These are phyloP conservation scores for Alligator mississippiensis DNA, from an alignment of 2,113 vertebrate genomes.

Conservation along the genomic window DNA sequence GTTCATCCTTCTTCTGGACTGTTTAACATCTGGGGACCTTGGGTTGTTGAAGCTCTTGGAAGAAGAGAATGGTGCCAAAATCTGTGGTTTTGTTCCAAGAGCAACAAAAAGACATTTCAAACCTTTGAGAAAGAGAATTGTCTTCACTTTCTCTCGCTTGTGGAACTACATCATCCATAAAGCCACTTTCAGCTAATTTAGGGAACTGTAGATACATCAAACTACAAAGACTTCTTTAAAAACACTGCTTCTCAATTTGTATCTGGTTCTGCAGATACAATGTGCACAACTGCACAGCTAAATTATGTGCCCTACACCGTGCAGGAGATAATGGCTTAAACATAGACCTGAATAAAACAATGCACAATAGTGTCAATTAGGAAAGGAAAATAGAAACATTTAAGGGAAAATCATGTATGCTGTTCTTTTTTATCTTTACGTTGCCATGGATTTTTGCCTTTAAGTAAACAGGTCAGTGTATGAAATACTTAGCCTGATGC, in stretches of 20 bases:
- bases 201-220: not conserved
- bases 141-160: no score
- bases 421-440: not conserved
- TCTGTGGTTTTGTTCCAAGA: not conserved
- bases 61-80: no score
- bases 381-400: not conserved
- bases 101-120: not conserved
- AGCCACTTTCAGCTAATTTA: not conserved
- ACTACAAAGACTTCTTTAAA: not conserved
- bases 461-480: not conserved
- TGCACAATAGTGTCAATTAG: not conserved
- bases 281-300: not conserved
- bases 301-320: not conserved
- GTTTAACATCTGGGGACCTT: no score
- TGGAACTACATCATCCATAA: not conserved
- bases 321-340: not conserved
- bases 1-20: no score
- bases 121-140: no score
- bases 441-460: not conserved
- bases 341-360: not conserved
- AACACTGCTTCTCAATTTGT: not conserved
- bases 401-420: rapidly evolving
- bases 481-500: not conserved
- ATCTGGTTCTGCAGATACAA: not conserved
- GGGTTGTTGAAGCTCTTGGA: no score